phyloP scores from a whole-genome alignment of 2,888 invertebrate genomes.

The Gerris lacustris region DNA sequence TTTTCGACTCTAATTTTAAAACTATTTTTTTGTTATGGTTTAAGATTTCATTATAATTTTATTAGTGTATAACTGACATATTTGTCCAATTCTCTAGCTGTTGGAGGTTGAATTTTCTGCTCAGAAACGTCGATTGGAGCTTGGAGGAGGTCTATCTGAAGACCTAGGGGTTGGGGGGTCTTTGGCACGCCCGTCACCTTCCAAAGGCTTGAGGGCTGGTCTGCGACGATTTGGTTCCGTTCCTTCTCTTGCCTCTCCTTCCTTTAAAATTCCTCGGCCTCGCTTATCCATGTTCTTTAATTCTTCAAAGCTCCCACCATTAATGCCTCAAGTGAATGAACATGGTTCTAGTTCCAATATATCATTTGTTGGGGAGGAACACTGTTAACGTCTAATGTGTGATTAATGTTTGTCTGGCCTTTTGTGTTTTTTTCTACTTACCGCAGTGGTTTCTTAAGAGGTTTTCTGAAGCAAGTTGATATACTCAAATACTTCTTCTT shows the following conservation, averaged over 20 bases:
- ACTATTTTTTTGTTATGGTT: no score
- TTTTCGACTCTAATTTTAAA: no score
- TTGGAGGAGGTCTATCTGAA: constrained; percentile 16
- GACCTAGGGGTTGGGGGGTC: constrained; percentile 17
- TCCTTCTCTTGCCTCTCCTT: constrained; percentile 12
- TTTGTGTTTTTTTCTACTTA: no score
- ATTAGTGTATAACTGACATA: no score
- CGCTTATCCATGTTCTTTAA: constrained; percentile 6
- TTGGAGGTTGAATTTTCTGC: constrained; percentile 28
- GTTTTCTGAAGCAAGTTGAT: no score
- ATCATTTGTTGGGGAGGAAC: no score
- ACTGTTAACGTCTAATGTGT: no score
- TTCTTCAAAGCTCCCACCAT: neutral
- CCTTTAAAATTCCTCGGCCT: constrained; percentile 20
- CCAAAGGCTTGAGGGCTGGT: constrained; percentile 18
- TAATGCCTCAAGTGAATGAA: neutral
- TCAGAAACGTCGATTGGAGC: constrained; percentile 27
- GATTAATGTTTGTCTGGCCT: no score
- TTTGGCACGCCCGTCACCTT: constrained; percentile 19
- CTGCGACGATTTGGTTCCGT: constrained; percentile 10
- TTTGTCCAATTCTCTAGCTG: constrained; percentile 20
- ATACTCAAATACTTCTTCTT: no score
- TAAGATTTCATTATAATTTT: no score
- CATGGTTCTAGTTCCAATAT: neutral
- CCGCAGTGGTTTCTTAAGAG: no score